Conservation (phyloP, 2,113 vertebrate species). For the Montifringilla adamsi region DNA sequence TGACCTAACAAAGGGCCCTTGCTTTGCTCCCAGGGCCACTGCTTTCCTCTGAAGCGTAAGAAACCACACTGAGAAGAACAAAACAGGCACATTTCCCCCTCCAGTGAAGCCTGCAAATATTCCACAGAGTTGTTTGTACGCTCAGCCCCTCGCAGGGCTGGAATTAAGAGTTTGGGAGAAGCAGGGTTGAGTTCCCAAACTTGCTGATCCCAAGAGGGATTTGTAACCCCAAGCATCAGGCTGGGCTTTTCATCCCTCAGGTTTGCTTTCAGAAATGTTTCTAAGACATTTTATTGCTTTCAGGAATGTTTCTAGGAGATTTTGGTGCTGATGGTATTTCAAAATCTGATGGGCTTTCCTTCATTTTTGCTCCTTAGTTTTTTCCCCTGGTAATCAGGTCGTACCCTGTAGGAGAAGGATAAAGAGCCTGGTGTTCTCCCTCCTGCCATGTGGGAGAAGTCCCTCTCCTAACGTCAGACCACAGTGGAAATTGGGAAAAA, state of each 20-base stretch:
- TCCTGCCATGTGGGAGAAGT: background rate
- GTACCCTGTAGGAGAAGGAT: background rate
- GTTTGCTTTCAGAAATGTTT: background rate
- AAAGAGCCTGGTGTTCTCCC: background rate
- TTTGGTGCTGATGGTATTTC: background rate
- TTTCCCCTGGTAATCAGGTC: background rate
- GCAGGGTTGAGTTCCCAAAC: background rate
- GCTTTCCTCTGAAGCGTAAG: constrained; percentile 1
- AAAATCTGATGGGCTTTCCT: background rate
- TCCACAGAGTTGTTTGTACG: background rate
- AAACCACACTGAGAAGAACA: background rate
- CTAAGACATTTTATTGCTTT: background rate
- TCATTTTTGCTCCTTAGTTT: background rate
- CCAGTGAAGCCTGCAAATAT: background rate
- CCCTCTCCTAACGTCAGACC: background rate
- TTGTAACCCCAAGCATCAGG: background rate
- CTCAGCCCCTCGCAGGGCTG: background rate
- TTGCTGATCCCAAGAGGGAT: background rate
- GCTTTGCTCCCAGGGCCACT: background rate
- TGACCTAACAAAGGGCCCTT: background rate
- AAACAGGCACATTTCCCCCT: background rate
- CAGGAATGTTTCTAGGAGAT: background rate
- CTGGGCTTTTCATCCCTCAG: background rate
- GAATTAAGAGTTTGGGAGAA: background rate
- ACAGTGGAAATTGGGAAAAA: background rate